phyloP scores from a whole-genome alignment of 2,797 vertebrate genomes.

The Coendou prehensilis region DNA sequence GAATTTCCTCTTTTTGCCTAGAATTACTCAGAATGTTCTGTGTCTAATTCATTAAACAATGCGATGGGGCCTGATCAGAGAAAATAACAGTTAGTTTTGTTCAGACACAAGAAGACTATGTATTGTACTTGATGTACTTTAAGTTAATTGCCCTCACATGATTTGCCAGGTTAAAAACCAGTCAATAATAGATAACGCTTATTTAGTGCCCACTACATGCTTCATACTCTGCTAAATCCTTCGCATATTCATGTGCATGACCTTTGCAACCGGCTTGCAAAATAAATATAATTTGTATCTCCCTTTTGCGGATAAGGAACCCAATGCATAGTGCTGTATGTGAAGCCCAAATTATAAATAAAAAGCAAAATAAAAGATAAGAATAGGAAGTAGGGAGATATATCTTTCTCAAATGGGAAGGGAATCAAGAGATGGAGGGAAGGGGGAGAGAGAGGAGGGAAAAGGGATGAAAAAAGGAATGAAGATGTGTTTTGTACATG shows the following conservation, averaged over 20 bases:
- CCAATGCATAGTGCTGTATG: not conserved
- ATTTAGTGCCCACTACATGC: not conserved
- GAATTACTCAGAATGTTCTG: not conserved
- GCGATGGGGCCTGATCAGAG: not conserved
- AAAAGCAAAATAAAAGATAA: not conserved
- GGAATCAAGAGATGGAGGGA: not conserved
- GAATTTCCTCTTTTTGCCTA: not conserved
- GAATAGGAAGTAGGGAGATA: not conserved
- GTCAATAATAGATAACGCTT: constrained; percentile 66
- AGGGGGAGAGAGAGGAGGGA: not conserved
- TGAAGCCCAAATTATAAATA: not conserved
- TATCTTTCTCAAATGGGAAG: not conserved
- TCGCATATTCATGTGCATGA: not conserved
- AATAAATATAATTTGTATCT: too few species aligned
- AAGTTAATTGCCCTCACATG: not conserved
- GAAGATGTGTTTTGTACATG: not conserved
- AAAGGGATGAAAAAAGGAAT: not conserved
- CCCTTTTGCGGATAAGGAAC: not conserved
- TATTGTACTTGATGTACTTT: not conserved
- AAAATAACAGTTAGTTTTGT: not conserved
- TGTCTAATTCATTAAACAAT: not conserved
- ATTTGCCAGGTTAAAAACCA: not conserved
- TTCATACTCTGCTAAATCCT: not conserved
- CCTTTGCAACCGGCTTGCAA: not conserved
- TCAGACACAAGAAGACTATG: not conserved